Evolutionary conservation across 2,888 invertebrate genomes (phyloP).

Genomic region (Strigamia crassipes): DNA sequence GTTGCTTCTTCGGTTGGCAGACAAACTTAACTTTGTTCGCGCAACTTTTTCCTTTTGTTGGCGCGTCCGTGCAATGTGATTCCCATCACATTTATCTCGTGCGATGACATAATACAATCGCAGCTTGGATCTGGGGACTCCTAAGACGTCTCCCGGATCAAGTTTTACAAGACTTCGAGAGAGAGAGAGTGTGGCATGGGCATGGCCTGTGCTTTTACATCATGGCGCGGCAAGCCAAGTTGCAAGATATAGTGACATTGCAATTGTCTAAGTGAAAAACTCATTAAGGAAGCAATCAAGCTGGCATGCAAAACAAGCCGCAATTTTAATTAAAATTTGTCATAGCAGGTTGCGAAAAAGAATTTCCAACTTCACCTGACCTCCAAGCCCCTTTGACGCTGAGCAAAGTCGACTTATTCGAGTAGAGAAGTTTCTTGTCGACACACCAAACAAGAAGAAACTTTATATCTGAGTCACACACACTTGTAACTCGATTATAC

Average conservation of each 20-base stretch:
- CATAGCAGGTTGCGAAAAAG: not conserved
- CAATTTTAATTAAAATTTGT: not conserved
- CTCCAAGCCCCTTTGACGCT: not conserved
- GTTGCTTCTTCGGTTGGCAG: no score
- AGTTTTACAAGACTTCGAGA: not conserved
- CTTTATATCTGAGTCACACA: not conserved
- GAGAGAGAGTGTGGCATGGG: not conserved
- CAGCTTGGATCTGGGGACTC: no score
- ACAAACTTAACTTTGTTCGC: no score
- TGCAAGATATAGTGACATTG: not conserved
- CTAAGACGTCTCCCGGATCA: not conserved
- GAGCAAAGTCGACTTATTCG: not conserved
- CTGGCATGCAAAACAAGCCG: not conserved
- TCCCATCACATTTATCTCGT: no score
- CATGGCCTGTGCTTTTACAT: not conserved
- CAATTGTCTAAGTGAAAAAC: not conserved
- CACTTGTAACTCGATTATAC: not conserved
- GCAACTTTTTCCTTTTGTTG: no score
- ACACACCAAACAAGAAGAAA: not conserved
- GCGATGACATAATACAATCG: no score
- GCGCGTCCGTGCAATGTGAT: no score
- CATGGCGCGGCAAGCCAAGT: not conserved
- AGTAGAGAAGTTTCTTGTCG: not conserved
- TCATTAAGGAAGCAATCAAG: not conserved
- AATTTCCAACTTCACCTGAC: not conserved